phyloP scores from a whole-genome alignment of 2,113 vertebrate genomes.

The Chunga burmeisteri region DNA sequence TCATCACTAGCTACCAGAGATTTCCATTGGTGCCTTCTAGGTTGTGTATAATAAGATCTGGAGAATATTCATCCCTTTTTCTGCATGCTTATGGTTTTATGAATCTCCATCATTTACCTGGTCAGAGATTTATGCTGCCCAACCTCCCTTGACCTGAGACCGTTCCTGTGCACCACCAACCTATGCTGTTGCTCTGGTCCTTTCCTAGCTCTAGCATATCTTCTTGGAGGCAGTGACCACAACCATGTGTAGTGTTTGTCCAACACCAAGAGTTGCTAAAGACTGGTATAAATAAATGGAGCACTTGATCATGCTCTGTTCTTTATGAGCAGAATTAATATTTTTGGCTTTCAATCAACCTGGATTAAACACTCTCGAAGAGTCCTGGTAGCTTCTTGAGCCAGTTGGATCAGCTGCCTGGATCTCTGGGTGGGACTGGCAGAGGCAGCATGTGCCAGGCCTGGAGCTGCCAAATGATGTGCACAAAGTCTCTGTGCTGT shows the following conservation, averaged over 20 bases:
- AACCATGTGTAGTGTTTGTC: not conserved
- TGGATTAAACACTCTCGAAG: slow-evolving; percentile 26
- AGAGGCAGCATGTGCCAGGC: slow-evolving; percentile 24
- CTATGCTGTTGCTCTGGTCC: not conserved
- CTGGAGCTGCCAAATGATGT: slow-evolving; percentile 25
- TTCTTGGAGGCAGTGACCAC: not conserved
- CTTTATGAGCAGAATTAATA: not conserved
- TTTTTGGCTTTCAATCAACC: not conserved
- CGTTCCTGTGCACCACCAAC: not conserved
- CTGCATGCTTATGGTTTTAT: not conserved
- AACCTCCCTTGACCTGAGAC: not conserved
- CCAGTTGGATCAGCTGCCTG: slow-evolving; percentile 45
- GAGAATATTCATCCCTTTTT: not conserved
- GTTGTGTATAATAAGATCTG: not conserved
- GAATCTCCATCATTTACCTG: not conserved
- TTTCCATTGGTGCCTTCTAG: not conserved
- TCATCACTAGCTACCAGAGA: not conserved
- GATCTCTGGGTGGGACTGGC: slow-evolving; percentile 48
- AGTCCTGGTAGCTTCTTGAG: slow-evolving; percentile 35
- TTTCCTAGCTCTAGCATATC: not conserved
- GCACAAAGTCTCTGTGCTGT: not conserved
- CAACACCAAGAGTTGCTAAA: not conserved
- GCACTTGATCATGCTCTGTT: not conserved
- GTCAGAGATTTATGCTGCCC: not conserved
- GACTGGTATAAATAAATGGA: not conserved